A percentile compares a stretch with the other conserved stretches of the same genome.
Evolutionary conservation across 2,797 vertebrate species (phyloP).

Genomic region (Orestias chungarensis): DNA sequence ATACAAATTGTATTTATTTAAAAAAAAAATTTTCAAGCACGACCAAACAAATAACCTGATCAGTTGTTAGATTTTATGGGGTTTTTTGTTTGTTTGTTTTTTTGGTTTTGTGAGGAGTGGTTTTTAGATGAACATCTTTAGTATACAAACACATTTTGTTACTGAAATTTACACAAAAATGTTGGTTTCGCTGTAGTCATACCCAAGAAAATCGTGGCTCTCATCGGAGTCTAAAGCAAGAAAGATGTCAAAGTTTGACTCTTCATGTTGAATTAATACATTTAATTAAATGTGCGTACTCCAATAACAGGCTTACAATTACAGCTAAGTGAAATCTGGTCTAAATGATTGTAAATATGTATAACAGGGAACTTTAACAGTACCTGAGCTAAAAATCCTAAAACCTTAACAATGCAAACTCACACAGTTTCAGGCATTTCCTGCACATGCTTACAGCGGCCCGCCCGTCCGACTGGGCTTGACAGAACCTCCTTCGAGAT

Average conservation of each 20-base stretch:
- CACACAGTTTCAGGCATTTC: slow-evolving; percentile 47
- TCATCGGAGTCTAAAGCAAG: background rate
- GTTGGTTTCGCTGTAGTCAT: background rate
- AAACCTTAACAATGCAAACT: slow-evolving; percentile 50
- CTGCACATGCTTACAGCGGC: slow-evolving; percentile 52
- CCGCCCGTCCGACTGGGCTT: slow-evolving; percentile 58
- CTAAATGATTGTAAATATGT: background rate
- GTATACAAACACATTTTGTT: background rate
- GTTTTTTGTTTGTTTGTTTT: background rate
- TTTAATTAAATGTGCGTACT: background rate
- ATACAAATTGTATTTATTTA: too few species aligned
- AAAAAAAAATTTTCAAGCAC: too few species aligned
- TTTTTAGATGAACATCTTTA: too few species aligned
- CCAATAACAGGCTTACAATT: background rate
- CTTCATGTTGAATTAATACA: too few species aligned
- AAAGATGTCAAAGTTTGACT: too few species aligned
- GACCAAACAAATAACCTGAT: background rate
- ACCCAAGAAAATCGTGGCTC: background rate
- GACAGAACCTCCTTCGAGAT: slow-evolving; percentile 64
- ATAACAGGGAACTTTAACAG: background rate
- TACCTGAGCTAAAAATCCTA: slow-evolving; percentile 2
- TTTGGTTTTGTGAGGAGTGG: too few species aligned
- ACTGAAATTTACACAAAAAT: background rate
- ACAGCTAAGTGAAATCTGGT: background rate
- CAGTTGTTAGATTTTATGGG: background rate